These are phyloP conservation scores for Hydractinia symbiolongicarpus DNA, from an alignment of 30 jellyfish, hydroid and myxozoan species.

Conservation along the genomic window DNA sequence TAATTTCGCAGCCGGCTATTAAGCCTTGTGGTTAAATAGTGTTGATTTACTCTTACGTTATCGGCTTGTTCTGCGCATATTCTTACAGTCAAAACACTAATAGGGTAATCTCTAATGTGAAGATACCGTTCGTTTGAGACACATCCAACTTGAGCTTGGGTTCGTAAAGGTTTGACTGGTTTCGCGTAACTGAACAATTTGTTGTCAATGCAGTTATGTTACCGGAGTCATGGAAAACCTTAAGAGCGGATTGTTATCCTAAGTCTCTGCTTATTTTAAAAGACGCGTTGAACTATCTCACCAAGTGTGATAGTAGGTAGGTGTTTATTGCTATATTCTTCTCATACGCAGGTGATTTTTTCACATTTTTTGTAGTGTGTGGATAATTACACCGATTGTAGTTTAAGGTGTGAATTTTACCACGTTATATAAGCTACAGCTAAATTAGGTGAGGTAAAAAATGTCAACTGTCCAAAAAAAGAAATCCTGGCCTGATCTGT, in stretches of 20 bases:
- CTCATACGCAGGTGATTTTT: too few relatives aligned
- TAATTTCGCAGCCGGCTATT: slow-evolving; percentile 13
- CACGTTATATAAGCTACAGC: too few relatives aligned
- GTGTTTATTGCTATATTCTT: not conserved
- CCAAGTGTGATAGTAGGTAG: slow-evolving; percentile 3
- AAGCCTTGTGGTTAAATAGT: not conserved
- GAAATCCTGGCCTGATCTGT: too few relatives aligned
- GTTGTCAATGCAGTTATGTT: not conserved
- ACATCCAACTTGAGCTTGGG: too few relatives aligned
- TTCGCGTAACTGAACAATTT: too few relatives aligned
- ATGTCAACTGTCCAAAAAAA: too few relatives aligned
- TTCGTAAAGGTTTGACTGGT: too few relatives aligned
- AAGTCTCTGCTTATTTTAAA: not conserved
- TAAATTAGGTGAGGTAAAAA: too few relatives aligned
- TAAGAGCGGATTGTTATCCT: slow-evolving; percentile 12
- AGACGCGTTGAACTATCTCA: not conserved
- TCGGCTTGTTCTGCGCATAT: slow-evolving; percentile 23
- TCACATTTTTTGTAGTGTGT: too few relatives aligned
- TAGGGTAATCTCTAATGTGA: not conserved
- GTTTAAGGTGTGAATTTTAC: too few relatives aligned
- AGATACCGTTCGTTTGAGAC: too few relatives aligned
- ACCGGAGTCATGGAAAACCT: slow-evolving; percentile 13
- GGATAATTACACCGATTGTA: too few relatives aligned
- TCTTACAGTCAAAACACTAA: slow-evolving; percentile 10
- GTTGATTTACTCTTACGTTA: slow-evolving; percentile 2